A percentile compares a stretch with the other conserved stretches of the same genome.
Conservation (phyloP, 2,888 invertebrate genomes). For the Mechanitis messenoides region DNA sequence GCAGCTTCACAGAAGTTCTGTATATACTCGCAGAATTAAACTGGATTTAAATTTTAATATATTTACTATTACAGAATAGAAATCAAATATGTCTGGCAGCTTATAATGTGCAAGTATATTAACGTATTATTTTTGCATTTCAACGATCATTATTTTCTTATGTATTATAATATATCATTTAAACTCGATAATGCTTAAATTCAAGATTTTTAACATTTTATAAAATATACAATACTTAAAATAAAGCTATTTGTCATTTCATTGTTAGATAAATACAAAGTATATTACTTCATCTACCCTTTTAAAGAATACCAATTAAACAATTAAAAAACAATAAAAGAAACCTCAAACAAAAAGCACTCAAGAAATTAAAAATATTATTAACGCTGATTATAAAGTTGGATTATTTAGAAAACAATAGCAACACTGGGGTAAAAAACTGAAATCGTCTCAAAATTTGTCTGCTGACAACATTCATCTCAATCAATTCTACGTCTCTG, state of each 20-base stretch:
- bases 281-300: slow-evolving; percentile 13
- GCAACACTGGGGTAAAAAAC: slow-evolving; percentile 38
- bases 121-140: no score
- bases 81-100: no score
- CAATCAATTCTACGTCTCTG: slow-evolving; percentile 68
- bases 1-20: neutral
- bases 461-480: slow-evolving; percentile 72
- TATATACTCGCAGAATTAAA: no score
- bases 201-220: no score
- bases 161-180: no score
- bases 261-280: neutral
- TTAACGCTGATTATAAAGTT: slow-evolving; percentile 44
- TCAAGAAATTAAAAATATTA: slow-evolving; percentile 64
- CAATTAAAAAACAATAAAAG: slow-evolving; percentile 26
- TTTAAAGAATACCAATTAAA: slow-evolving; percentile 21
- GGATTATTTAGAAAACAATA: slow-evolving; percentile 29
- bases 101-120: no score
- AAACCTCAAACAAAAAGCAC: slow-evolving; percentile 30
- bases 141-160: no score
- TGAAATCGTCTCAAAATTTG: slow-evolving; percentile 60
- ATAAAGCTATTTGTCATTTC: neutral
- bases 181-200: no score
- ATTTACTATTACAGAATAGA: no score
- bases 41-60: no score
- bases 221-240: no score